Conservation (phyloP, 2,888 invertebrate genomes). For the Fragum whitleyi region DNA sequence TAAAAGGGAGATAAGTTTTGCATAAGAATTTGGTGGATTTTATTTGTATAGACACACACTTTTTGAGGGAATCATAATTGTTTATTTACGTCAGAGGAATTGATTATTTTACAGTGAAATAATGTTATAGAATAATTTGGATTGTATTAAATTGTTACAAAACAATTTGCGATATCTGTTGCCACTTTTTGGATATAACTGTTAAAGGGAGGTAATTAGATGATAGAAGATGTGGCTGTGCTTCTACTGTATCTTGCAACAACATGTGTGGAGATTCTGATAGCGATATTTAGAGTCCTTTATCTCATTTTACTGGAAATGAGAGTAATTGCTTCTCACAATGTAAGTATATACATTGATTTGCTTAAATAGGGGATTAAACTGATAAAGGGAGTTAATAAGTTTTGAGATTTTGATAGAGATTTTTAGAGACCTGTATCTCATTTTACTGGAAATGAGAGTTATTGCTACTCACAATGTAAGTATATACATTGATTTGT, state of each 20-base stretch:
- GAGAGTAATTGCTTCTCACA: conserved; percentile 38
- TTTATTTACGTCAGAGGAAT: too few relatives aligned
- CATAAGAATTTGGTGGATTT: too few relatives aligned
- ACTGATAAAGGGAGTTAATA: neutral
- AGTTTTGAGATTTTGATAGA: conserved; percentile 47
- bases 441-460: conserved; percentile 56
- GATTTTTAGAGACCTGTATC: conserved; percentile 43
- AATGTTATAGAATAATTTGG: too few relatives aligned
- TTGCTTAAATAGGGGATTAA: neutral
- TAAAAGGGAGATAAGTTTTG: too few relatives aligned
- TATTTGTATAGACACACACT: too few relatives aligned
- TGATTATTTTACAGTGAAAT: too few relatives aligned
- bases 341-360: conserved; percentile 42
- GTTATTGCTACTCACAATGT: conserved; percentile 36
- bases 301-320: conserved; percentile 52
- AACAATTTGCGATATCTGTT: too few relatives aligned
- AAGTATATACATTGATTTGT: too few relatives aligned
- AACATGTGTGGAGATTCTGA: conserved; percentile 53
- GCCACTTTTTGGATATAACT: neutral
- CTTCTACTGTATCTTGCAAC: conserved; percentile 40
- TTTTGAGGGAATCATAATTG: too few relatives aligned
- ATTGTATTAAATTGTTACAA: too few relatives aligned
- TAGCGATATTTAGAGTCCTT: conserved; percentile 44
- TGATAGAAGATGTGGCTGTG: conserved; percentile 57
- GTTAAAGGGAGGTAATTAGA: conserved; percentile 42